Conservation (phyloP, 2,113 vertebrate species). For the Calyptommatus sinebrachiatus region DNA sequence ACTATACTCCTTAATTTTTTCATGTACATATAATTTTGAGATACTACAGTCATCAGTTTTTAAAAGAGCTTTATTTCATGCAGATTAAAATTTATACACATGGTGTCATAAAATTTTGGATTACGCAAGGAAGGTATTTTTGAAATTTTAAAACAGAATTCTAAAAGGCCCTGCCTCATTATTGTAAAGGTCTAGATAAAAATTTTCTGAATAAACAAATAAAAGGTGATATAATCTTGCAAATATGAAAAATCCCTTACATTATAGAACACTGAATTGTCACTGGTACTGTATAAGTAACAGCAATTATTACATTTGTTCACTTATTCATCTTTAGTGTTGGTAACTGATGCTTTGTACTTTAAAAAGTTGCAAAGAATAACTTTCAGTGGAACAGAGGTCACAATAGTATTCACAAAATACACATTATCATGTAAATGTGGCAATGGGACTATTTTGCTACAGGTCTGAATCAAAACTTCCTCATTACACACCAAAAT, state of each 20-base stretch:
- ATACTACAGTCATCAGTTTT: no score
- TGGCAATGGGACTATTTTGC: not conserved
- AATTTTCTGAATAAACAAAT: no score
- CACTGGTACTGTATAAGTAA: not conserved
- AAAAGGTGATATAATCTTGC: constrained; percentile 19
- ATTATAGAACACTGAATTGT: constrained; percentile 31
- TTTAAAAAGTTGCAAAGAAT: not conserved
- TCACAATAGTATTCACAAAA: not conserved
- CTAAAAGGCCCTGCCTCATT: not conserved
- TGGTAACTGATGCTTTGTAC: constrained; percentile 12
- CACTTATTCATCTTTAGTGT: not conserved
- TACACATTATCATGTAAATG: not conserved
- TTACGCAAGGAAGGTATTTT: not conserved
- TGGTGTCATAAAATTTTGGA: not conserved
- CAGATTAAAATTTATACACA: no score
- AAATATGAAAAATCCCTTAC: constrained; percentile 40
- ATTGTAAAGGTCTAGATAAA: no score
- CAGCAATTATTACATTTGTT: not conserved
- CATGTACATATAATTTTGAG: no score
- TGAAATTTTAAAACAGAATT: constrained; percentile 23
- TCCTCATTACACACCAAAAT: not conserved
- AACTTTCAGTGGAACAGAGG: not conserved
- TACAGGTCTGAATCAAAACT: not conserved
- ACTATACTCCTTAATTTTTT: no score
- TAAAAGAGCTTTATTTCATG: no score